Conservation (phyloP, 30 jellyfish, hydroid and myxozoan genomes). For the Pseudorhiza aurosa region DNA sequence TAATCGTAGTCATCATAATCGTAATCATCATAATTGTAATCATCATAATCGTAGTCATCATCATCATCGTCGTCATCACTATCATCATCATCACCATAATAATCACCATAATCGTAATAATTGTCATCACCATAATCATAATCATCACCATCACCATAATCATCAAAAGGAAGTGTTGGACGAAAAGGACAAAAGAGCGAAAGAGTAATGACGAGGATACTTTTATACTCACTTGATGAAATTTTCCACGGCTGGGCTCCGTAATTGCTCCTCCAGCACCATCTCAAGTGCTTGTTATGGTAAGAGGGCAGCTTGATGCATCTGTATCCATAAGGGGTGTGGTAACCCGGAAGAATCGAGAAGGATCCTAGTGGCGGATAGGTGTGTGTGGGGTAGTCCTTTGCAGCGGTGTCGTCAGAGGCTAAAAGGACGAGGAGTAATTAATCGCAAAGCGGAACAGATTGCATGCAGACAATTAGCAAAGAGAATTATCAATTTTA, state of each 20-base stretch:
- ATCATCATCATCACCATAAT: too few species aligned
- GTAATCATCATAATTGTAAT: too few species aligned
- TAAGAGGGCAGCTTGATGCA: background rate
- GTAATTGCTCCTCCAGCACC: background rate
- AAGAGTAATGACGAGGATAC: background rate
- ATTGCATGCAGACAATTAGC: too few species aligned
- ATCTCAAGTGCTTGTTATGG: background rate
- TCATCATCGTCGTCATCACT: too few species aligned
- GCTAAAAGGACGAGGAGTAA: background rate
- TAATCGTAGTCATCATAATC: too few species aligned
- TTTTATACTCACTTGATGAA: background rate
- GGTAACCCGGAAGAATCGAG: background rate
- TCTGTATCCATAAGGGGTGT: background rate
- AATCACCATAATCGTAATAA: too few species aligned
- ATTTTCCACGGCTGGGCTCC: background rate
- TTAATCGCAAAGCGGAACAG: too few species aligned
- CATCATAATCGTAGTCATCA: too few species aligned
- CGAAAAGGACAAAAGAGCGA: background rate
- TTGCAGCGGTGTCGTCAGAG: background rate
- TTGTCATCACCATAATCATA: too few species aligned
- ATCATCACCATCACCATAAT: too few species aligned
- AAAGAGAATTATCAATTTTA: too few species aligned
- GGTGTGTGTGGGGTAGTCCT: background rate
- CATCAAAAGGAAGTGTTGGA: too few species aligned
- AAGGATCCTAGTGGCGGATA: background rate